Percentiles rank a stretch among this genome's conserved stretches.
These are phyloP conservation scores for Crossaster papposus DNA, from an alignment of 53 echinoderm and acorn worm species.

Conservation along the genomic window DNA sequence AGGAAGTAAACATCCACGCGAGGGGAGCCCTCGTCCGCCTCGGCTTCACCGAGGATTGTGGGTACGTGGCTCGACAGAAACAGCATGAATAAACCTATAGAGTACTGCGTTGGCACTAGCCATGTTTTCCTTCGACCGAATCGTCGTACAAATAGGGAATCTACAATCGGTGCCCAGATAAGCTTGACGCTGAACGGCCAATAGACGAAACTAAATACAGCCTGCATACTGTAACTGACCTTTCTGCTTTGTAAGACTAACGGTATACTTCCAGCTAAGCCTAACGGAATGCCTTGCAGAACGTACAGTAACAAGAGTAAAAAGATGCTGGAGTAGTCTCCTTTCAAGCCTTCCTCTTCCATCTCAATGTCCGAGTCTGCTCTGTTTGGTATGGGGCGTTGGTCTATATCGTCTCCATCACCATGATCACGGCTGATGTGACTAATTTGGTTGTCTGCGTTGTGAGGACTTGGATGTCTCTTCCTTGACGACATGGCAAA, in stretches of 20 bases:
- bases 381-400: background rate
- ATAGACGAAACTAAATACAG: constrained; percentile 95
- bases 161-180: constrained; percentile 96
- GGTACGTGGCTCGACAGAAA: constrained; percentile 73
- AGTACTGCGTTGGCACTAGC: constrained; percentile 92
- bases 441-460: background rate
- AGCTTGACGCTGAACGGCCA: constrained; percentile 98
- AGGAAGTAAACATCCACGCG: constrained; percentile 68
- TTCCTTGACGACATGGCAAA: constrained; percentile 46
- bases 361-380: constrained; percentile 16
- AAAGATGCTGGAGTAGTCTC: constrained; percentile 74
- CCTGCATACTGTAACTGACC: constrained; percentile 92
- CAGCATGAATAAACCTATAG: constrained; percentile 87
- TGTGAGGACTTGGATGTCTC: constrained; percentile 7
- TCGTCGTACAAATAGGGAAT: constrained; percentile 70
- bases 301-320: constrained; percentile 86
- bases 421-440: background rate
- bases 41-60: constrained; percentile 72
- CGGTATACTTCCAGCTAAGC: constrained; percentile 93
- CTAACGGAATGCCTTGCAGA: constrained; percentile 92
- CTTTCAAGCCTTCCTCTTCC: constrained; percentile 33
- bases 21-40: constrained; percentile 32
- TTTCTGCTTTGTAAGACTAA: constrained; percentile 77
- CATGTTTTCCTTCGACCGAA: constrained; percentile 93
- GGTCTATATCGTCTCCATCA: background rate